These are phyloP conservation scores for Strix uralensis DNA, from an alignment of 2,113 vertebrate species.

Conservation along the genomic window DNA sequence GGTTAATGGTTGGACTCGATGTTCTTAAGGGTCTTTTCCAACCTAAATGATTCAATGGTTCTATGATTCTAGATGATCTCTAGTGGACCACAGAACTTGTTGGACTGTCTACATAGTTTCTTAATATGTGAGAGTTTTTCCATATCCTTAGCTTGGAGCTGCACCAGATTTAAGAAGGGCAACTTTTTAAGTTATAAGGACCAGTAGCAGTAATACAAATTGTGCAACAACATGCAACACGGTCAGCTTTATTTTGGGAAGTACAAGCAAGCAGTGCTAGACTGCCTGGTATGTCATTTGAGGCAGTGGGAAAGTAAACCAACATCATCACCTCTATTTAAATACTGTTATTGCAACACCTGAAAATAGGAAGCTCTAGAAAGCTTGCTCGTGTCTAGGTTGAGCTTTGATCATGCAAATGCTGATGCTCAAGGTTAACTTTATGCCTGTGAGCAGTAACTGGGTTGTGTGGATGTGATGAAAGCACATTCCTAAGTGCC, in stretches of 20 bases:
- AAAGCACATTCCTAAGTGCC: not conserved
- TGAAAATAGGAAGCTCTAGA: not conserved
- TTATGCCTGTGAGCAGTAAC: not conserved
- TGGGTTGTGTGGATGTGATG: not conserved
- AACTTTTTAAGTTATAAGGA: not conserved
- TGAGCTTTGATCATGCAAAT: not conserved
- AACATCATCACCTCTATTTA: conserved; percentile 49
- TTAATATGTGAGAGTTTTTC: not conserved
- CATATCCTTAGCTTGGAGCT: not conserved
- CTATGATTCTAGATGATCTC: not conserved
- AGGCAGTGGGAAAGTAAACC: conserved; percentile 40
- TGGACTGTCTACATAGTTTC: not conserved
- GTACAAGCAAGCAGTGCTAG: not conserved
- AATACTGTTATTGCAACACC: not conserved
- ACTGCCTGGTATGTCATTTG: conserved; percentile 11
- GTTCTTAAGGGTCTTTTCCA: not conserved
- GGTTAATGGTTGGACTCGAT: not conserved
- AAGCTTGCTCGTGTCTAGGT: not conserved
- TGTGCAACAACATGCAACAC: not conserved
- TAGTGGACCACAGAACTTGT: not conserved
- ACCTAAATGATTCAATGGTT: not conserved
- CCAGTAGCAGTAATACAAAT: not conserved
- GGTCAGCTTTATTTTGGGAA: conserved; percentile 43
- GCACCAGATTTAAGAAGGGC: not conserved
- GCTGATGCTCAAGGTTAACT: not conserved